Conservation (phyloP, 37 sponge, comb jelly and placozoan species). For the Tethya wilhelma region DNA sequence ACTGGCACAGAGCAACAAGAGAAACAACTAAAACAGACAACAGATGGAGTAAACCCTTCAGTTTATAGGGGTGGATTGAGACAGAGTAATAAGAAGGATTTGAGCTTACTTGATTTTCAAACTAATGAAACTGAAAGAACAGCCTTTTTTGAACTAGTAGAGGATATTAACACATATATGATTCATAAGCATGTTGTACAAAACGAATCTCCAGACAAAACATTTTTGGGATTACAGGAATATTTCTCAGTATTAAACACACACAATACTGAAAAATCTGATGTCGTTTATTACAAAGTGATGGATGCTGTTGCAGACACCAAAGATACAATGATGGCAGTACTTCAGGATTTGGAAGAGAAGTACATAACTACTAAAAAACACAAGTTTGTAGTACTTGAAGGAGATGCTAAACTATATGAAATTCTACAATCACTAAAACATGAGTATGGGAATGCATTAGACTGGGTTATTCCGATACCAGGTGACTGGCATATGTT, state of each 20-base stretch:
- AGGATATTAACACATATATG: too few species aligned
- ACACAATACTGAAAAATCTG: constrained; percentile 20
- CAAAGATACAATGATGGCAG: background rate
- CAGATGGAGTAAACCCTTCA: too few species aligned
- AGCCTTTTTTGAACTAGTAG: too few species aligned
- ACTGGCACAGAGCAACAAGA: too few species aligned
- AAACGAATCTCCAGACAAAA: background rate
- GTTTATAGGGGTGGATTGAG: too few species aligned
- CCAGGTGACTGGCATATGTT: constrained; percentile 43
- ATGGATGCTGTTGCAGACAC: constrained; percentile 33
- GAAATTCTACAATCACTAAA: constrained; percentile 12
- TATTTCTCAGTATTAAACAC: background rate
- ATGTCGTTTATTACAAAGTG: constrained; percentile 13
- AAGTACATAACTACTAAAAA: background rate
- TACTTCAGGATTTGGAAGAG: background rate
- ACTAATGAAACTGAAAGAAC: too few species aligned
- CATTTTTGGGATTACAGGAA: background rate
- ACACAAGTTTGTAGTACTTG: background rate
- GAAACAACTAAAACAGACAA: too few species aligned
- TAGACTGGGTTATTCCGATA: constrained; percentile 7
- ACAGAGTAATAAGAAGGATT: too few species aligned
- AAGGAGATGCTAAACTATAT: constrained; percentile 32
- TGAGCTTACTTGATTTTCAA: too few species aligned
- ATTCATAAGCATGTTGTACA: background rate
- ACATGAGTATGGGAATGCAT: constrained; percentile 16